phyloP scores from a whole-genome alignment of 2,113 vertebrate genomes.

The Chroicocephalus ridibundus region DNA sequence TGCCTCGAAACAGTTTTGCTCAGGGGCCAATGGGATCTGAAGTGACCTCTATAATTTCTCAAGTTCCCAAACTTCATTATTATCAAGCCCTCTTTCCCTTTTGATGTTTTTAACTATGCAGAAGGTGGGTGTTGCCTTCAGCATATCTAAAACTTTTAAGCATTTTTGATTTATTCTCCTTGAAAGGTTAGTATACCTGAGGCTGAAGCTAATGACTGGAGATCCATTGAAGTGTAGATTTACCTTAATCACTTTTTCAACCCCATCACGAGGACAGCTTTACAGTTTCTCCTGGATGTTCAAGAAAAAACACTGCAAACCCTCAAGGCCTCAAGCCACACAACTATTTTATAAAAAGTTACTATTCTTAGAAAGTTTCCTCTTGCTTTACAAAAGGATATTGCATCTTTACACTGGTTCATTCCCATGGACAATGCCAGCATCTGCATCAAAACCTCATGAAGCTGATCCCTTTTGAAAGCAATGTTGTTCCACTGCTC shows the following conservation, averaged over 20 bases:
- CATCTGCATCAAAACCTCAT: not conserved
- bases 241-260: not conserved
- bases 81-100: not conserved
- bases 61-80: not conserved
- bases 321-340: not conserved
- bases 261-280: not conserved
- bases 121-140: slow-evolving; percentile 24
- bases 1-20: slow-evolving; percentile 25
- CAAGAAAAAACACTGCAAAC: not conserved
- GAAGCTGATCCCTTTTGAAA: not conserved
- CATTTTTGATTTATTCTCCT: slow-evolving; percentile 30
- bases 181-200: slow-evolving; percentile 7
- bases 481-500: not conserved
- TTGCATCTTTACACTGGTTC: not conserved
- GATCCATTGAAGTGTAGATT: not conserved
- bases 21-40: not conserved
- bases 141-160: not conserved
- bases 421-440: not conserved
- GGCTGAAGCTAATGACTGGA: slow-evolving; percentile 8
- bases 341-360: not conserved
- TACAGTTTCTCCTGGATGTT: not conserved
- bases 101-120: slow-evolving; percentile 2
- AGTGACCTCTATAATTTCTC: slow-evolving; percentile 16
- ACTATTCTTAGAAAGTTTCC: not conserved
- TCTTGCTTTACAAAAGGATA: not conserved